Evolutionary conservation across 2,888 invertebrate species (phyloP).

Genomic region (Portevinia maculata): DNA sequence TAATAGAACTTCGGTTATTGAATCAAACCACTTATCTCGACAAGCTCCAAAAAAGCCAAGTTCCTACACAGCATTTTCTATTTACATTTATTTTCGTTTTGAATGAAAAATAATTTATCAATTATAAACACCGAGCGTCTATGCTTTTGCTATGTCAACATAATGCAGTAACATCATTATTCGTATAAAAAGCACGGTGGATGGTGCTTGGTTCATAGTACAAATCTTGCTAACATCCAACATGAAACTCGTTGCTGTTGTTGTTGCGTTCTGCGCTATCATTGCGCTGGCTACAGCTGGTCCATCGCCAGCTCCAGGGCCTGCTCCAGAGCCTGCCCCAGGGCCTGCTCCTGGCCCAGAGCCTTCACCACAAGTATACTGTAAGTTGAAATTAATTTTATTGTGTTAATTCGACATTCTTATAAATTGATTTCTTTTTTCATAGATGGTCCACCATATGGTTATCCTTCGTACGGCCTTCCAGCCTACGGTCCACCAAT

Average conservation of each 20-base stretch:
- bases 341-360: too few species aligned
- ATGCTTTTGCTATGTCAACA: neutral
- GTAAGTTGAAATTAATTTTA: neutral
- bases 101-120: constrained; percentile 6
- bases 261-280: constrained; percentile 14
- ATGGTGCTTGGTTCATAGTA: neutral
- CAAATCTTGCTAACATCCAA: constrained; percentile 5
- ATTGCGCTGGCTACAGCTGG: constrained; percentile 1
- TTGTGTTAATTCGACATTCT: neutral
- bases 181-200: neutral
- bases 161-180: constrained; percentile 5
- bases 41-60: too few species aligned
- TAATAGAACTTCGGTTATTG: too few species aligned
- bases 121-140: neutral
- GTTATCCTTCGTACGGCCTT: too few species aligned
- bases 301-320: neutral
- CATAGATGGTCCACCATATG: too few species aligned
- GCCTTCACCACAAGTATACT: neutral
- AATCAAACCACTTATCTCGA: too few species aligned
- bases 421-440: too few species aligned
- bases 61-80: too few species aligned
- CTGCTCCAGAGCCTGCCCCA: neutral
- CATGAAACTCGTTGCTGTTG: constrained; percentile 45
- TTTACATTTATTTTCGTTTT: neutral
- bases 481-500: too few species aligned